Conservation (phyloP, 2,113 vertebrate genomes). For the Meles meles region DNA sequence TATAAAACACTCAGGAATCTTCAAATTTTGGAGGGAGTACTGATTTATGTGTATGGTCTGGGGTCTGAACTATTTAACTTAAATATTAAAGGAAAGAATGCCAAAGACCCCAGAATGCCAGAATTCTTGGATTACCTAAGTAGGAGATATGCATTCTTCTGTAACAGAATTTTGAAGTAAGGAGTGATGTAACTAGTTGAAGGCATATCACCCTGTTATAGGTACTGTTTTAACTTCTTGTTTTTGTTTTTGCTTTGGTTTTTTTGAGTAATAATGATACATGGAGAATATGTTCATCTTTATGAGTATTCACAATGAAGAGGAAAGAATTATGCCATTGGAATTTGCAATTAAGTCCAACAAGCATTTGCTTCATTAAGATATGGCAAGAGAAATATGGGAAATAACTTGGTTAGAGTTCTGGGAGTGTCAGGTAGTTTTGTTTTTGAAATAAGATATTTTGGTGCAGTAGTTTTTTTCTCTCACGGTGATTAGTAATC, state of each 20-base stretch:
- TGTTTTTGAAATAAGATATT: background rate
- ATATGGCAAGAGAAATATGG: background rate
- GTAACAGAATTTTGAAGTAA: background rate
- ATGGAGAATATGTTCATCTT: background rate
- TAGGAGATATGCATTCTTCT: background rate
- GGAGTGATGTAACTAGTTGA: background rate
- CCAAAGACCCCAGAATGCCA: background rate
- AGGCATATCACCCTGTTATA: background rate
- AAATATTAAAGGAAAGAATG: background rate
- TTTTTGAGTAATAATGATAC: background rate
- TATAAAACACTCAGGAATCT: background rate
- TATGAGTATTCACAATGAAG: background rate
- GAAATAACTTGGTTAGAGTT: background rate
- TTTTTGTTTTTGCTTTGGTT: background rate
- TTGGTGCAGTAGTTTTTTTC: background rate
- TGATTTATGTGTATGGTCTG: background rate
- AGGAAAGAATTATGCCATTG: background rate
- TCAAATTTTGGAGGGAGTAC: background rate
- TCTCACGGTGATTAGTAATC: background rate
- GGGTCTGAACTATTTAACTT: background rate
- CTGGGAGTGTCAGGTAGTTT: background rate
- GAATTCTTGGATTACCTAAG: background rate
- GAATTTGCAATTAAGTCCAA: background rate
- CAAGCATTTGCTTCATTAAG: background rate
- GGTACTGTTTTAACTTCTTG: background rate